A percentile compares a stretch with the other conserved stretches of the same genome.
These are phyloP conservation scores for Ctenodactylus gundi DNA, from an alignment of 2,113 vertebrate species.

Conservation along the genomic window DNA sequence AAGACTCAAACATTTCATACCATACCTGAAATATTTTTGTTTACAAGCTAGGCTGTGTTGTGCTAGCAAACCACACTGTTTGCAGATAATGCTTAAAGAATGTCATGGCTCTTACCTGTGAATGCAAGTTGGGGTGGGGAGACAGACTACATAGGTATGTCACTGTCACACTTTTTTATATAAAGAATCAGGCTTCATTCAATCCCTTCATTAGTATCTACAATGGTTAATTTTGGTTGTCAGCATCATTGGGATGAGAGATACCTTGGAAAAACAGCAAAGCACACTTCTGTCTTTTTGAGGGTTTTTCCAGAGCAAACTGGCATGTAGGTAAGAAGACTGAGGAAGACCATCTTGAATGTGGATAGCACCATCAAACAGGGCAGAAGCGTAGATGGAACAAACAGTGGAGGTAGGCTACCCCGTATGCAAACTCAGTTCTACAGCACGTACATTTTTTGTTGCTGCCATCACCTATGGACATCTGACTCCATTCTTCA, in stretches of 20 bases:
- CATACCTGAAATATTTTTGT: no score
- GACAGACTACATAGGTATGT: not conserved
- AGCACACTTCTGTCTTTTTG: not conserved
- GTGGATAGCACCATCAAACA: not conserved
- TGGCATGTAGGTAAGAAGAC: no score
- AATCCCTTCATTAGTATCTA: not conserved
- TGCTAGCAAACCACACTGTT: not conserved
- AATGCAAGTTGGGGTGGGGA: not conserved
- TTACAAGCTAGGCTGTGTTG: not conserved
- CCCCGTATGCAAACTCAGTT: not conserved
- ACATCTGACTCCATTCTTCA: not conserved
- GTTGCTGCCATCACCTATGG: not conserved
- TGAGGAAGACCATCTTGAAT: not conserved
- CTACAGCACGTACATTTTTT: not conserved
- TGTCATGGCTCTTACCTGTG: not conserved
- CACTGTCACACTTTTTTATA: not conserved
- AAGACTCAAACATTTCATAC: no score
- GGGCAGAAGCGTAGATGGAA: not conserved
- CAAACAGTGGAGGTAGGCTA: not conserved
- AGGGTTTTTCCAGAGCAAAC: not conserved
- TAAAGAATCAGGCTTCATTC: not conserved
- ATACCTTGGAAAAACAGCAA: not conserved
- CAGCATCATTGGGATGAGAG: no score
- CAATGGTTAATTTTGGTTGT: not conserved
- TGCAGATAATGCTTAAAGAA: not conserved